Evolutionary conservation across 2,113 vertebrate genomes (phyloP), one percentile per base, ranked within the genome.

Genomic region (Okapia johnstoni): DNA sequence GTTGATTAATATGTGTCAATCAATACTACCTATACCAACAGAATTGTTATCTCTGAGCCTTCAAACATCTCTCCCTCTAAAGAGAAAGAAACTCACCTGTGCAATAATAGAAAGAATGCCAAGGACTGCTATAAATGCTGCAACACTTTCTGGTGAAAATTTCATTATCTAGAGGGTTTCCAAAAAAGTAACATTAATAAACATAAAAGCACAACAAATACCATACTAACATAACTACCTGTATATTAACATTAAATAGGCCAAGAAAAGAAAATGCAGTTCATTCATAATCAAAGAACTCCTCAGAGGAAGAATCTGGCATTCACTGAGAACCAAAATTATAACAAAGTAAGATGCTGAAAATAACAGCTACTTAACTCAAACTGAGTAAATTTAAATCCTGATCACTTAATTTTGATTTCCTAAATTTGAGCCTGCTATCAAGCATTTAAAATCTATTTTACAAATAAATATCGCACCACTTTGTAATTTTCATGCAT

Each of bases 71-170:
- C 52, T 83, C 21, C 33, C 5, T 63, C n/a, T 63, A 80, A 50
- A 7, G 21, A 30, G 60, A 85, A 52, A 9, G 73, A 63, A 43
- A 97, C 98, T 98, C 88, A 99, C 99, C 99, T 99, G 99, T 92
- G 99, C 99, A 95, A 99, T 98, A 88, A 99, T 99, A 85, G 99
- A 99, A 50, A 99, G 99, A 97, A 99, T 99, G 95, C 99, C 99
- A 52, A 99, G 99, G 70, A 99, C 99, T 58, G 99, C 99, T 97
- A 99, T 99, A 93, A 99, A 99, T 2, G 99, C 99, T 46, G 99
- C 99, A 76, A 99, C 99, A 17, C 99, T 99, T 98, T 99, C 99
- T 19, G 99, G 97, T 50, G 99, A 99, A 98, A 99, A 99, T 95
- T 99, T 98, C 99, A 99, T 99, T 96, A 99, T 99, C 99, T 99